Conservation (phyloP, 2,888 invertebrate genomes). For the Dolichomitus sp. region DNA sequence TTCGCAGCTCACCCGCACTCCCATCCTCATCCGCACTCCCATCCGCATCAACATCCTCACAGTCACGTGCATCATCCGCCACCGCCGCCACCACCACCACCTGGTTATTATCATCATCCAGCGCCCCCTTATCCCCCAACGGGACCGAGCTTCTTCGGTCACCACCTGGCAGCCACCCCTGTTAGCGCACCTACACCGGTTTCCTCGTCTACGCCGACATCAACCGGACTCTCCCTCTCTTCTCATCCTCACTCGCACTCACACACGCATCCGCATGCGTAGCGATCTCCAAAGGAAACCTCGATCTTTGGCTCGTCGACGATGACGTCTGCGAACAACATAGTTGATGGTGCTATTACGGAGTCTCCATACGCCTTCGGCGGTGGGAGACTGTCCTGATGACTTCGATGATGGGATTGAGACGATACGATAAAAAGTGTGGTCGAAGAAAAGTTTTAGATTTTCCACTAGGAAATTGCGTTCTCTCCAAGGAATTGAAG, state of each 20-base stretch:
- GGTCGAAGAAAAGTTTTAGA: neutral
- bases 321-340: slow-evolving; percentile 22
- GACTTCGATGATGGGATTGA: slow-evolving; percentile 13
- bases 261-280: slow-evolving; percentile 84
- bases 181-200: slow-evolving; percentile 73
- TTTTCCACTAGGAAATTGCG: slow-evolving; percentile 19
- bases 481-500: slow-evolving; percentile 11
- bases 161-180: slow-evolving; percentile 79
- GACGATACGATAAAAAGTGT: neutral
- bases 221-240: slow-evolving; percentile 77
- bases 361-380: slow-evolving; percentile 32
- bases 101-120: slow-evolving; percentile 84
- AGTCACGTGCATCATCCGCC: slow-evolving; percentile 82
- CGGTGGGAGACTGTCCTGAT: slow-evolving; percentile 51
- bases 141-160: slow-evolving; percentile 84
- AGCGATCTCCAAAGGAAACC: slow-evolving; percentile 77
- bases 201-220: slow-evolving; percentile 79
- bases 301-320: slow-evolving; percentile 32
- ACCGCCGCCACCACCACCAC: slow-evolving; percentile 82
- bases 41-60: slow-evolving; percentile 81
- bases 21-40: slow-evolving; percentile 82
- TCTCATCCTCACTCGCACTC: slow-evolving; percentile 79
- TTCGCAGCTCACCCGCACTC: slow-evolving; percentile 84
- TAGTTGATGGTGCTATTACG: slow-evolving; percentile 47
- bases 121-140: slow-evolving; percentile 80